Percentiles rank a stretch among this genome's conserved stretches.
These are phyloP conservation scores for Phragmatobia fuliginosa DNA, from an alignment of 2,888 invertebrate species.

Conservation along the genomic window DNA sequence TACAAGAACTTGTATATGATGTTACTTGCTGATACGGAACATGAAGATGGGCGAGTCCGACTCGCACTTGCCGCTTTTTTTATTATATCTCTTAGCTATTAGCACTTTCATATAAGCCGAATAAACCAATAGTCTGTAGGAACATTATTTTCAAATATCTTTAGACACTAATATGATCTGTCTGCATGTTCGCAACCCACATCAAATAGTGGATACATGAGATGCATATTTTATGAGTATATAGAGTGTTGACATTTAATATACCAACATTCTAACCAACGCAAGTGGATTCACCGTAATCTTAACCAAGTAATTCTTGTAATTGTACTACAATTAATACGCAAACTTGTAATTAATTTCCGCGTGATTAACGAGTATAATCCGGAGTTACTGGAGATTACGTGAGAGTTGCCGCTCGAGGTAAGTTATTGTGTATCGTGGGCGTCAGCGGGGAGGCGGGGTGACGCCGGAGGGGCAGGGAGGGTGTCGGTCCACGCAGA, in stretches of 20 bases:
- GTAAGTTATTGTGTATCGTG: slow-evolving; percentile 81
- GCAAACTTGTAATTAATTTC: slow-evolving; percentile 86
- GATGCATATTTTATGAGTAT: slow-evolving; percentile 18
- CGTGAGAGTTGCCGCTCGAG: slow-evolving; percentile 78
- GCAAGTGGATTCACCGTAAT: slow-evolving; percentile 49
- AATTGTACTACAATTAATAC: slow-evolving; percentile 85
- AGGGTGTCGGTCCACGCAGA: slow-evolving; percentile 68
- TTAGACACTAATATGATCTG: background rate
- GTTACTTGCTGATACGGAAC: too few relatives aligned
- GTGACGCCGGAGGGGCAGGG: slow-evolving; percentile 40
- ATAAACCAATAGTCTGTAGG: background rate
- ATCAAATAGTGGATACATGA: slow-evolving; percentile 6
- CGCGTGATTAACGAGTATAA: slow-evolving; percentile 85
- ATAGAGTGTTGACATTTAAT: slow-evolving; percentile 25
- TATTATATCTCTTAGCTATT: too few relatives aligned
- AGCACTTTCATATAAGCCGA: background rate
- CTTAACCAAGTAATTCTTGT: slow-evolving; percentile 76
- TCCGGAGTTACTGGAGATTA: slow-evolving; percentile 85
- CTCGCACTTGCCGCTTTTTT: too few relatives aligned
- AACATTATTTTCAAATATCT: background rate
- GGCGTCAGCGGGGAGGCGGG: slow-evolving; percentile 59
- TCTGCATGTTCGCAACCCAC: background rate
- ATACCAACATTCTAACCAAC: slow-evolving; percentile 27
- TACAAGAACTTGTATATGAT: too few relatives aligned
- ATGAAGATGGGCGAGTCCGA: too few relatives aligned